These are phyloP conservation scores for Epicampocera succincta DNA, from an alignment of 2,888 invertebrate genomes.

Conservation along the genomic window DNA sequence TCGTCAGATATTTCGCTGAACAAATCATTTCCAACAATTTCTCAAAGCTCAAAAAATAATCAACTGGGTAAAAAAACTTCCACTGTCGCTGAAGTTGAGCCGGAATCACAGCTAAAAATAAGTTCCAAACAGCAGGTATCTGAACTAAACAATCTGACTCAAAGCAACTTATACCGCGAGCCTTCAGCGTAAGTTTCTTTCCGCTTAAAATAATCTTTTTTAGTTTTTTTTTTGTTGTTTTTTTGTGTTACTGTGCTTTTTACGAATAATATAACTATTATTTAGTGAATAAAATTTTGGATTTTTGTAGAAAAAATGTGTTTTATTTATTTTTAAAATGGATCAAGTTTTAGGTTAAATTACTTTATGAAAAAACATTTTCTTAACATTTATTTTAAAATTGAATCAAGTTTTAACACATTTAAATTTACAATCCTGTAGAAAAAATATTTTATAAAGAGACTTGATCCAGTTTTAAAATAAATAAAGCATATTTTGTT, in stretches of 20 bases:
- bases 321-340: slow-evolving; percentile 52
- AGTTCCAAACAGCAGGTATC: neutral
- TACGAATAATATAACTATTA: slow-evolving; percentile 18
- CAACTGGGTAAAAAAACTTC: slow-evolving; percentile 48
- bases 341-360: slow-evolving; percentile 62
- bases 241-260: slow-evolving; percentile 8
- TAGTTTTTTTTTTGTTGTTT: no score
- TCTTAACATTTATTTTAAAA: slow-evolving; percentile 48
- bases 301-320: slow-evolving; percentile 34
- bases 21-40: slow-evolving; percentile 34
- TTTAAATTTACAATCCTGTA: no score
- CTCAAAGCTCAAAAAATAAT: slow-evolving; percentile 58
- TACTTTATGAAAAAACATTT: neutral
- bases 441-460: slow-evolving; percentile 7
- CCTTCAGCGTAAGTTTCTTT: slow-evolving; percentile 65
- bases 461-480: slow-evolving; percentile 63
- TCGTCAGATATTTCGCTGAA: slow-evolving; percentile 52
- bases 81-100: slow-evolving; percentile 12
- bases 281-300: slow-evolving; percentile 51
- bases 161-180: slow-evolving; percentile 22
- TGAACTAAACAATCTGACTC: slow-evolving; percentile 1
- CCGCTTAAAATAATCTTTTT: no score
- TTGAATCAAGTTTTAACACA: slow-evolving; percentile 54
- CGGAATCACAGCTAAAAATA: slow-evolving; percentile 1
- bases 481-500: slow-evolving; percentile 39